Conservation (phyloP, 2,113 vertebrate genomes). For the Reinhardtius hippoglossoides region DNA sequence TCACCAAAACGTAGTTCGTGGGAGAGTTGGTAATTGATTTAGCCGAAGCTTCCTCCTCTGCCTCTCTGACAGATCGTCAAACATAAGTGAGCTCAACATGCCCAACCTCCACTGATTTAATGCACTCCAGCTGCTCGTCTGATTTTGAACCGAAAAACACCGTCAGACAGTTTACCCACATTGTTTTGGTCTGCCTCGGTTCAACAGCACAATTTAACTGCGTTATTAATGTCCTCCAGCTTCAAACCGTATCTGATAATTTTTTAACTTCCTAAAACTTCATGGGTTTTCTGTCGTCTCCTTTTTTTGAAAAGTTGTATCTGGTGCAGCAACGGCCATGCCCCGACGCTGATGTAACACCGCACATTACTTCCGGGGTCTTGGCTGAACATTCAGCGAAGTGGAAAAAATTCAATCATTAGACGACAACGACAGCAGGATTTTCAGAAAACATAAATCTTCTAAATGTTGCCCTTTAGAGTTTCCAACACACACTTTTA, state of each 20-base stretch:
- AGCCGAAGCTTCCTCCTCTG: neutral
- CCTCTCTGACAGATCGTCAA: neutral
- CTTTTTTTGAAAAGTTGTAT: neutral
- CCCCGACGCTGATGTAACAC: neutral
- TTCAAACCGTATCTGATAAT: neutral
- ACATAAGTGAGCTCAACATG: neutral
- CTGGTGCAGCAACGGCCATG: neutral
- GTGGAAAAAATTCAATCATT: neutral
- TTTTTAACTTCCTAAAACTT: neutral
- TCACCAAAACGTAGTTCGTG: neutral
- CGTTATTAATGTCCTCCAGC: neutral
- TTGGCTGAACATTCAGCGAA: neutral
- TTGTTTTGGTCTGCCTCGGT: neutral
- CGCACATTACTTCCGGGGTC: rapidly evolving
- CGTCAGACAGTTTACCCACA: neutral
- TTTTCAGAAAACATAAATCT: neutral
- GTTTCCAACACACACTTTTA: conserved; percentile 4
- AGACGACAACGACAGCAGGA: conserved; percentile 4
- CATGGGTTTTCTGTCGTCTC: neutral
- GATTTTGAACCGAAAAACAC: neutral
- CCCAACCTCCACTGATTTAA: neutral
- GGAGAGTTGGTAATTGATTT: neutral
- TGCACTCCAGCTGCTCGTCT: neutral
- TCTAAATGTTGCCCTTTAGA: neutral
- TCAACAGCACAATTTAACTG: neutral